Conservation (phyloP, 2,888 invertebrate species). For the Callosobruchus maculatus region DNA sequence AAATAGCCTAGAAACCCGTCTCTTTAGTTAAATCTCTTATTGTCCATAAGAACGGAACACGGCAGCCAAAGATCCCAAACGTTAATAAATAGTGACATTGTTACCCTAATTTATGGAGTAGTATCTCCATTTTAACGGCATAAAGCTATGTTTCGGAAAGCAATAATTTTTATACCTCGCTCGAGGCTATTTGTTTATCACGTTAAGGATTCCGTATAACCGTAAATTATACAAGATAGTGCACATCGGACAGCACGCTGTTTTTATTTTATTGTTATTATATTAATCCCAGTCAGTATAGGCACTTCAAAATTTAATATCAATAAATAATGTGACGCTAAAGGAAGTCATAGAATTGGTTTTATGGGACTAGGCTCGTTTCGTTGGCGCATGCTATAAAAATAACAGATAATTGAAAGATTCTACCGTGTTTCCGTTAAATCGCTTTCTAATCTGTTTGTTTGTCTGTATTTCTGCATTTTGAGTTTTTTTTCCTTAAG, state of each 20-base stretch:
- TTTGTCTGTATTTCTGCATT: too few species aligned
- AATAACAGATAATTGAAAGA: not conserved
- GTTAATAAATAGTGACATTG: not conserved
- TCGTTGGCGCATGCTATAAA: not conserved
- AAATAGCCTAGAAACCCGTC: too few species aligned
- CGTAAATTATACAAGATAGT: not conserved
- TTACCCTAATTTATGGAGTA: not conserved
- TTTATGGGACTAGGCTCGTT: not conserved
- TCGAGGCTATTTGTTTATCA: not conserved
- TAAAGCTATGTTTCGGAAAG: not conserved
- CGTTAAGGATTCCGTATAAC: not conserved
- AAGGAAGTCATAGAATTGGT: not conserved
- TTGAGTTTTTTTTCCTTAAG: too few species aligned
- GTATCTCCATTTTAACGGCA: not conserved
- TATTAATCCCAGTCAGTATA: not conserved
- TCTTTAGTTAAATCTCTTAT: too few species aligned
- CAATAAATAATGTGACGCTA: not conserved
- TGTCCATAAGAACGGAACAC: not conserved
- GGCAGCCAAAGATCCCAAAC: not conserved
- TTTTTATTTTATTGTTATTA: not conserved
- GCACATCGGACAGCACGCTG: not conserved
- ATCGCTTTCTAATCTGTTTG: too few species aligned
- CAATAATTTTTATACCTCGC: not conserved
- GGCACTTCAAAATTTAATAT: not conserved
- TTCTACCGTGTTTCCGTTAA: too few species aligned